Conservation (phyloP, 2,888 invertebrate species). For the Ariolimax columbianus region DNA sequence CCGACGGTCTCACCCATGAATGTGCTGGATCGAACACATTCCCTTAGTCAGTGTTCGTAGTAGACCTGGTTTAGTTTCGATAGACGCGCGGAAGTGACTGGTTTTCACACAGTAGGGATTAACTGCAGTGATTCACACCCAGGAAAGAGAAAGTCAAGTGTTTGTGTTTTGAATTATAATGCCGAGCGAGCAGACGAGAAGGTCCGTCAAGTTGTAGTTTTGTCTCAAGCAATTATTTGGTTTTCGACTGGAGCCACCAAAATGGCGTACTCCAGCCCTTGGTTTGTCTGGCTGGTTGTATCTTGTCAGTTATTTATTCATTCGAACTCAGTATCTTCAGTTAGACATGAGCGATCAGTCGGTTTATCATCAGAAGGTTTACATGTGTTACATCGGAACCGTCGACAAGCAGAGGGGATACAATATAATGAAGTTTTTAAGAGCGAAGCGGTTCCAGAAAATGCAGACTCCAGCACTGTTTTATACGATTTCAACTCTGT, state of each 20-base stretch:
- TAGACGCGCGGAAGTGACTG: conserved; percentile 3
- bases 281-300: not conserved
- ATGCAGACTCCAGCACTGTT: conserved; percentile 1
- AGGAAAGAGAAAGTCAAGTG: not conserved
- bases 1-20: not conserved
- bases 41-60: not conserved
- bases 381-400: conserved; percentile 1
- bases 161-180: not conserved
- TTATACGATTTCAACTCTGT: conserved; percentile 32
- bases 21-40: conserved; percentile 42
- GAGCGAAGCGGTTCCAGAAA: conserved; percentile 27
- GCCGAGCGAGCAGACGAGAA: too few species aligned
- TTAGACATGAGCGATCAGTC: not conserved
- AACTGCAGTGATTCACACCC: not conserved
- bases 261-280: conserved; percentile 31
- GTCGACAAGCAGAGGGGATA: not conserved
- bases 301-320: not conserved
- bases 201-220: too few species aligned
- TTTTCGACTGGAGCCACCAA: conserved; percentile 26
- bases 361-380: not conserved
- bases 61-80: not conserved
- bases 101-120: not conserved
- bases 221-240: not conserved
- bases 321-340: not conserved
- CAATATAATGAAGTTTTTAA: not conserved